phyloP scores from a whole-genome alignment of 2,797 vertebrate genomes.

The Anas capensis region DNA sequence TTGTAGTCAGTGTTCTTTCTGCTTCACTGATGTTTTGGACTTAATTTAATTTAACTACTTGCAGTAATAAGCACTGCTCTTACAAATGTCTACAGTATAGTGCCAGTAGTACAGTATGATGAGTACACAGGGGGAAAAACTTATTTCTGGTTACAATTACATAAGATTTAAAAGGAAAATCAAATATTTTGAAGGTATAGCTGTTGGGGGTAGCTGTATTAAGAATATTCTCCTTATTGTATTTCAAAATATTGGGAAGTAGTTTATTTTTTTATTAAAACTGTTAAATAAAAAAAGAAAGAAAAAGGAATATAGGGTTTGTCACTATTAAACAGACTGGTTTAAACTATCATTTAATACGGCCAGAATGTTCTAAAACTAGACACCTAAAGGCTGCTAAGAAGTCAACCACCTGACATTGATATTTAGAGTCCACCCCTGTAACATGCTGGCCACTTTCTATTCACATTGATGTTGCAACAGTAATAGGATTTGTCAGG shows the following conservation, averaged over 20 bases:
- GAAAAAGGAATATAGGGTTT: not conserved
- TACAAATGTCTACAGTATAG: not conserved
- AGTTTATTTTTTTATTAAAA: not conserved
- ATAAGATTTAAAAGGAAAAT: not conserved
- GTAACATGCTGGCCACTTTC: not conserved
- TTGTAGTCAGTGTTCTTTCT: not conserved
- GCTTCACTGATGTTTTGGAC: not conserved
- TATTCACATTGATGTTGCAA: not conserved
- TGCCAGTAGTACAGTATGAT: not conserved
- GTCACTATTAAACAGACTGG: not conserved
- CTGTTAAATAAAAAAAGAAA: not conserved
- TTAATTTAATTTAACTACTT: not conserved
- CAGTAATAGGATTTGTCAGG: not conserved
- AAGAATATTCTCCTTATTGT: not conserved
- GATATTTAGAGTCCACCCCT: not conserved
- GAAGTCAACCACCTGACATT: fast-evolving
- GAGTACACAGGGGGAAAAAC: not conserved
- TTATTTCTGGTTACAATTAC: not conserved
- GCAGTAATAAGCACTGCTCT: not conserved
- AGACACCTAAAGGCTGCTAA: not conserved
- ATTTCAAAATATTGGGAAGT: not conserved
- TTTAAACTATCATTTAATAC: not conserved
- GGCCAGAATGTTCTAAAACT: not conserved
- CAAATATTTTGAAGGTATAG: not conserved
- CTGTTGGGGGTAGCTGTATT: not conserved